Base-by-base conservation (phyloP, 2,797 vertebrate species). In the Triplophysa yarkandensis region DNA sequence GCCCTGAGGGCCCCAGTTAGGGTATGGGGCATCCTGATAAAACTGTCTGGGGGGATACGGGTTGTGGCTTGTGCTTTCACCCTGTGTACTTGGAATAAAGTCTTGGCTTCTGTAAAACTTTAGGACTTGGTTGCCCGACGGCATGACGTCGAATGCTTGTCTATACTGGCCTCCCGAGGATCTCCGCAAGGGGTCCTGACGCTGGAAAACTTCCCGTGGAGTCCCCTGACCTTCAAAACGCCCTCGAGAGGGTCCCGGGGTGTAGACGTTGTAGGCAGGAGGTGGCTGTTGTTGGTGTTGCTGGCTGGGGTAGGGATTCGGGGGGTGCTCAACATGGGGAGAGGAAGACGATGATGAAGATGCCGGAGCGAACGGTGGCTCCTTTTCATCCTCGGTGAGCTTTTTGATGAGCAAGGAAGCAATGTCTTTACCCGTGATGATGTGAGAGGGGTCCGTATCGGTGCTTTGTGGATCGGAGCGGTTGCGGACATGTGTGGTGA, bases 81-180 rank as follows among this genome's bases (percentile, higher is more conserved):
- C 80, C 13, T 76, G 85, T 44, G 73, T 17, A 16, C 30, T 69
- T 17, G 77, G 62, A n/a, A 72, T 63, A 41, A 85, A 82, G n/a
- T 84, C 83, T 58, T 86, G 82, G 68, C 83, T 76, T 60, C 86
- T 78, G 76, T 87, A 83, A 83, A 85, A 87, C 70, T 85, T 86
- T n/a, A 86, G 78, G 30, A 87, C 83, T 76, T 87, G 86, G 68
- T 87, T 81, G 0, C 84, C 84, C 4, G 86, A 84, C 25, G 87
- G 87, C 84, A 86, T 84, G 68, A 86, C 83, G 7, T 88, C 86
- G 54, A 86, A 87, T 43, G 83, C 82, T 81, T 87, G 87, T 61
- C 85, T 77, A 70, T 88, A 86, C 68, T 88, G 87, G 27, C 77
- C 81, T 21, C 83, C 81, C 17, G 83, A 83, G 62, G 85, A 86